Evolutionary conservation across 1,140 invertebrate genomes (phyloP).

Genomic region (Lordiphosa collinella): DNA sequence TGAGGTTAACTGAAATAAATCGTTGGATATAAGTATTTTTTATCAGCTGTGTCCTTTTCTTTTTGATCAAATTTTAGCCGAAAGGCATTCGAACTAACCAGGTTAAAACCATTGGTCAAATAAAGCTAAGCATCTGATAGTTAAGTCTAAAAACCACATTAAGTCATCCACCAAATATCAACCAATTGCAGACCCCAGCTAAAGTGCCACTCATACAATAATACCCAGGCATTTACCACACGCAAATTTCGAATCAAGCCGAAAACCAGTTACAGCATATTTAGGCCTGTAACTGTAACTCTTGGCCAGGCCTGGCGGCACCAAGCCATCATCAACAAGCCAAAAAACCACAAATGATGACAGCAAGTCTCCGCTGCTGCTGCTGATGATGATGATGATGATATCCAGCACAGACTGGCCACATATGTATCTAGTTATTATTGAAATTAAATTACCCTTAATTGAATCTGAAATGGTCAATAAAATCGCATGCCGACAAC

Average conservation of each 20-base stretch:
- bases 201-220: constrained; percentile 7
- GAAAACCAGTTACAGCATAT: constrained; percentile 48
- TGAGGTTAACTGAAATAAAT: too few species aligned
- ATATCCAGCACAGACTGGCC: constrained; percentile 29
- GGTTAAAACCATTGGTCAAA: too few species aligned
- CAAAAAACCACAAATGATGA: constrained; percentile 21
- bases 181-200: background rate
- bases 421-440: constrained; percentile 68
- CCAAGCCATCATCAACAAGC: constrained; percentile 48
- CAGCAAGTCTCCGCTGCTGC: constrained; percentile 1
- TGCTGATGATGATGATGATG: constrained; percentile 5
- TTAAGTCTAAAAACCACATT: too few species aligned
- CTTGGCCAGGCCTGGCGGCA: constrained; percentile 35
- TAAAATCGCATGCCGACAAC: constrained; percentile 77
- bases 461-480: constrained; percentile 79
- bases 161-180: too few species aligned
- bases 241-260: constrained; percentile 70
- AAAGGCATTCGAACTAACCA: too few species aligned
- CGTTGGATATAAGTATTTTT: too few species aligned
- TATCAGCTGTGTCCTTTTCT: too few species aligned
- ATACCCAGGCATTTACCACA: constrained; percentile 30
- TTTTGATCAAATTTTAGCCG: too few species aligned
- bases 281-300: constrained; percentile 34
- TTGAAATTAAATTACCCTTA: constrained; percentile 79
- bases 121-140: too few species aligned